These are phyloP conservation scores for Calliphora vicina DNA, from an alignment of 1,140 invertebrate species.

Conservation along the genomic window DNA sequence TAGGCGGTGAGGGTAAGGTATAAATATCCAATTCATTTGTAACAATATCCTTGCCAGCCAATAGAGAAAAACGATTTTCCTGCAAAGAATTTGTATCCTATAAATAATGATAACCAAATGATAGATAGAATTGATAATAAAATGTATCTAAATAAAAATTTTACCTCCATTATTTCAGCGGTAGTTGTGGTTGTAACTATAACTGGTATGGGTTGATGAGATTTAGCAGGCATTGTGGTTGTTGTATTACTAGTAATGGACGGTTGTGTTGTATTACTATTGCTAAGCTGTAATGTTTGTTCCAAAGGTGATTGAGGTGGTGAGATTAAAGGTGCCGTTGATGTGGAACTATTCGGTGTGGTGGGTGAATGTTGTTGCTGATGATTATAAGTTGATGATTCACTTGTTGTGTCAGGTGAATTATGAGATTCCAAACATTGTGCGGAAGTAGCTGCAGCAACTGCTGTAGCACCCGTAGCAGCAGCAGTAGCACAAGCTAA, in stretches of 20 bases:
- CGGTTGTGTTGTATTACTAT: conserved; percentile 17
- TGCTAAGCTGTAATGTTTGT: neutral
- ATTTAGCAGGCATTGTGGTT: conserved; percentile 36
- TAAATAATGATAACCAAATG: neutral
- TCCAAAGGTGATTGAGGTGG: conserved; percentile 27
- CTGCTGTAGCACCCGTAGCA: conserved; percentile 21
- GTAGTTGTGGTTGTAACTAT: conserved; percentile 38
- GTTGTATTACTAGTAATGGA: neutral
- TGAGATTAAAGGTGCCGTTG: conserved; percentile 35
- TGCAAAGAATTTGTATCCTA: conserved; percentile 3
- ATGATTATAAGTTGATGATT: neutral
- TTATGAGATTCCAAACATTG: conserved; percentile 6
- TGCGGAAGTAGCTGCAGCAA: conserved; percentile 3
- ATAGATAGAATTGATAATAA: neutral
- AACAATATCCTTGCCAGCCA: conserved; percentile 24
- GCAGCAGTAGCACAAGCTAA: conserved; percentile 31
- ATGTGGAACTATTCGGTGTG: conserved; percentile 31
- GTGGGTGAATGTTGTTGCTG: conserved; percentile 1
- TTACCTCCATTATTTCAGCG: conserved; percentile 41
- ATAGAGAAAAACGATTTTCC: conserved; percentile 39
- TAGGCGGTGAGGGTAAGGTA: conserved; percentile 37
- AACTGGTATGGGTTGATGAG: conserved; percentile 22
- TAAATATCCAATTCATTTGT: conserved; percentile 37
- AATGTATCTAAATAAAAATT: neutral
- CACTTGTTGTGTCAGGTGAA: conserved; percentile 23